These are phyloP conservation scores for Poecile montanus DNA, from an alignment of 2,797 vertebrate genomes.

Conservation along the genomic window DNA sequence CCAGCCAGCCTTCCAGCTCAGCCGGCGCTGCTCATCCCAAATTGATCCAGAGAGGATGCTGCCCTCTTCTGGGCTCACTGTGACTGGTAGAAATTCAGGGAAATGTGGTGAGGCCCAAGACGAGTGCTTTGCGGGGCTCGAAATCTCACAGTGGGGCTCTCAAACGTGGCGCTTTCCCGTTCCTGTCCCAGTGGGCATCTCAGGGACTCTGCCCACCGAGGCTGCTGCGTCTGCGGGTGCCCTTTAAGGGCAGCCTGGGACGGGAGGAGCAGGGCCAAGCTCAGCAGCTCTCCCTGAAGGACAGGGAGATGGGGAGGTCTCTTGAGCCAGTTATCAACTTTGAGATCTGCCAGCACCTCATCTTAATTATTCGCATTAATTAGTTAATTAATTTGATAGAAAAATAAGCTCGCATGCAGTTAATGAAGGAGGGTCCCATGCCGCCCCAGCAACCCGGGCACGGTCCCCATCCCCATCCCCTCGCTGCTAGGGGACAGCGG, in stretches of 20 bases:
- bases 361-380: neutral
- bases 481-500: neutral
- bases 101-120: neutral
- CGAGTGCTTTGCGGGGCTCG: neutral
- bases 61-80: constrained; percentile 41
- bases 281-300: neutral
- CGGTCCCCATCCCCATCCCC: too few species aligned
- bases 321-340: neutral
- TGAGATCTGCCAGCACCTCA: neutral
- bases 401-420: neutral
- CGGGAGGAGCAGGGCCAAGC: neutral
- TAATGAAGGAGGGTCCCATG: neutral
- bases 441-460: neutral
- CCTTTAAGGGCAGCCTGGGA: neutral
- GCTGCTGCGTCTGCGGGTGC: accelerated
- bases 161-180: neutral
- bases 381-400: too few species aligned
- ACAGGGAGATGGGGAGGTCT: neutral
- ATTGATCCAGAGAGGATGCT: neutral
- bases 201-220: neutral
- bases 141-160: accelerated
- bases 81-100: neutral
- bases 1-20: neutral
- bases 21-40: neutral
- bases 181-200: neutral